Percentiles rank a stretch among this genome's conserved stretches.
Conservation (phyloP, 2,113 vertebrate species). For the Phaethornis superciliosus region DNA sequence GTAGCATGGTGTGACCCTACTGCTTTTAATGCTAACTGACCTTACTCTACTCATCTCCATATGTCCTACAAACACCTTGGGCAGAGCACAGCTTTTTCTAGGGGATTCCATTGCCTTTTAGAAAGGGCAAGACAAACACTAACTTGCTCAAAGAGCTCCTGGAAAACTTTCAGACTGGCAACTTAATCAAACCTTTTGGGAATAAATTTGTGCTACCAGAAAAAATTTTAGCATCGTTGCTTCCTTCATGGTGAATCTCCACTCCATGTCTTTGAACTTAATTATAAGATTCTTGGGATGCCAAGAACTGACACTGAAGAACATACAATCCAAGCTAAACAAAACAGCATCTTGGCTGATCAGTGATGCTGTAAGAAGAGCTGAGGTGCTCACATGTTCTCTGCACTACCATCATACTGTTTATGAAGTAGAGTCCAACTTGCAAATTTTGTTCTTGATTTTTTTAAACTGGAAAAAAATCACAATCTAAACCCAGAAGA, state of each 20-base stretch:
- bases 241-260: neutral
- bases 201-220: accelerated
- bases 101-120: neutral
- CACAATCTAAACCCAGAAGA: neutral
- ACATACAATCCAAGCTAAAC: neutral
- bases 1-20: neutral
- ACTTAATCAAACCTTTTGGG: accelerated
- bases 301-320: neutral
- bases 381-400: no score
- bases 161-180: neutral
- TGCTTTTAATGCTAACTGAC: accelerated
- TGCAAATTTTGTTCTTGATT: neutral
- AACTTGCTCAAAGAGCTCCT: neutral
- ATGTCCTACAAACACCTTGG: neutral
- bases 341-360: neutral
- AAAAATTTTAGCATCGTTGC: neutral
- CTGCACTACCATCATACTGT: neutral
- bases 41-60: neutral
- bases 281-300: neutral
- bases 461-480: neutral
- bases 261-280: neutral
- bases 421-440: neutral
- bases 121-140: neutral
- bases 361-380: neutral
- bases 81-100: neutral